Evolutionary conservation across 2,888 invertebrate species (phyloP), one percentile per base, ranked within the genome.

Genomic region (Tyria jacobaeae): DNA sequence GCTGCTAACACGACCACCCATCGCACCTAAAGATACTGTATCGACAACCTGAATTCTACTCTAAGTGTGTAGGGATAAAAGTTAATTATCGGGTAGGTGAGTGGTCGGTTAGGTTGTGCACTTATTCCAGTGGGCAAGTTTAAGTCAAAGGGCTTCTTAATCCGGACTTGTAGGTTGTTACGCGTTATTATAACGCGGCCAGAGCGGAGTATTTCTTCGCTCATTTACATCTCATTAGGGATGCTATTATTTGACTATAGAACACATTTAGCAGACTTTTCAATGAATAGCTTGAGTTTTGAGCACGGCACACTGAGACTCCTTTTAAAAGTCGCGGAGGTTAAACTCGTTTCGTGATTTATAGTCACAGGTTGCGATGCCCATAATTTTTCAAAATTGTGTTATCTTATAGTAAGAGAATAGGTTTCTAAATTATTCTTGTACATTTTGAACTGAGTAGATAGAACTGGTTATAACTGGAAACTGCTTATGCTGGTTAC

Each of bases 141-240:
- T 90, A 91, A 93, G 92, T 92, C 92, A 91, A 92, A 91, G 89
- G 94, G 94, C 91, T 94, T 94, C 94, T 92, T 94, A 94, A 94
- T 94, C 94, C 94, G 87, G 93, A 88, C 92, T 94, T 92, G 92
- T 93, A 92, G 92, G 94, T 93, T 91, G 94, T 94, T 94, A 94
- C 92, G 94, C 90, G 92, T 94, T 94, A 94, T 94, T 92, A 94
- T 94, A 94, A 94, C 92, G 88, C 91, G 89, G 85, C 80, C 85
- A 83, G 87, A 89, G 90, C 85, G 85, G 89, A 89, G 88, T 91
- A 89, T 90, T 91, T 88, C 92, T 92, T 87, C 86, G 90, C 93
- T 94, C 94, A 94, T 94, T 94, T 94, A 94, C 94, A 94, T 94
- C 93, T 94, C 94, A 93, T 94, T 94, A 94, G 85, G 88, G 87